phyloP scores from a whole-genome alignment of 2,888 invertebrate species.

The Chrysodeixis includens region DNA sequence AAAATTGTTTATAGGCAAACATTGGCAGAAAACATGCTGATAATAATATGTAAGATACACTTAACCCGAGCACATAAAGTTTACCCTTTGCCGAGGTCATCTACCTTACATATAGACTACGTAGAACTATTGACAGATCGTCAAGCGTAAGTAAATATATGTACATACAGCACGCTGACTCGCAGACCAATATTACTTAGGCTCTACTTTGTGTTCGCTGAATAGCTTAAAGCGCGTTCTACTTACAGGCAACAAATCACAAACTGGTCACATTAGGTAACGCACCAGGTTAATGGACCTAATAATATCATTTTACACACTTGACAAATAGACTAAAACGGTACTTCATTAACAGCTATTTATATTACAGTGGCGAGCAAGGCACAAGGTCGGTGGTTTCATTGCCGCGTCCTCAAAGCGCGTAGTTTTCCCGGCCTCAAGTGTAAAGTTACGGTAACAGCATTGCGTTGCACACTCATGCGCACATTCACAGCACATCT shows the following conservation, averaged over 20 bases:
- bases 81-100: constrained; percentile 26
- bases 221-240: constrained; percentile 24
- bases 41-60: neutral
- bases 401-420: constrained; percentile 59
- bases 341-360: constrained; percentile 51
- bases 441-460: constrained; percentile 54
- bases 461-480: constrained; percentile 31
- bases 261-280: constrained; percentile 25
- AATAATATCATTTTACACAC: constrained; percentile 28
- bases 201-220: constrained; percentile 8
- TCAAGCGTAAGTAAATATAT: constrained; percentile 1
- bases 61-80: neutral
- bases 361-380: constrained; percentile 55
- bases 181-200: neutral
- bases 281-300: constrained; percentile 15
- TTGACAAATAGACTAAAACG: constrained; percentile 40
- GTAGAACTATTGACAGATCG: constrained; percentile 13
- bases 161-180: constrained; percentile 1
- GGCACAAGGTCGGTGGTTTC: constrained; percentile 63
- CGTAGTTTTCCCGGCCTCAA: constrained; percentile 49
- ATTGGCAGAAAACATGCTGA: neutral
- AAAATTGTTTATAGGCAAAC: too few species aligned
- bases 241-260: constrained; percentile 15
- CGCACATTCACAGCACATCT: constrained; percentile 25
- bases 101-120: neutral